Evolutionary conservation across 2,888 invertebrate species (phyloP), one percentile per base, ranked within the genome.

Genomic region (Xylocampa areola): DNA sequence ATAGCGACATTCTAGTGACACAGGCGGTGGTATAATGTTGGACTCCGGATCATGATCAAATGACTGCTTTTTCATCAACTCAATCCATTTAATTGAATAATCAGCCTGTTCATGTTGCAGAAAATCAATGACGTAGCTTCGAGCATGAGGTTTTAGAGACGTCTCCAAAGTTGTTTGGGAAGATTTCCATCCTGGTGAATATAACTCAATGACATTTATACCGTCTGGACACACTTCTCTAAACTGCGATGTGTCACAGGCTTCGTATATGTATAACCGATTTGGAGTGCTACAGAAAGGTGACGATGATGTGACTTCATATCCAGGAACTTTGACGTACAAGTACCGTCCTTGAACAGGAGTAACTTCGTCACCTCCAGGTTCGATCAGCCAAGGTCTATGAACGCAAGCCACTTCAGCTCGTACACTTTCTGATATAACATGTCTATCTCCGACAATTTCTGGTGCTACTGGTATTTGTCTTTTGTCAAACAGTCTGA

Each of bases 301-400:
- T 1, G 93, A 88, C 0, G 91, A 85, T 75, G 85, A 77, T 65
- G 84, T 90, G 79, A 96, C 88, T 84, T 95, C 94, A 75, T 94
- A 95, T 0, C 97, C 97, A 51, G 95, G 95, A 10, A 97, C 92
- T 85, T 96, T 96, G 6, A 97, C 88, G 77, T 96, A 97, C 32
- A 97, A 92, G 81, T 96, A 97, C 82, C 96, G 95, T 52, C 96
- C 95, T 77, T 91, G 93, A 2, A 91, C 83, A 1, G 91, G 90
- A 40, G 94, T 92, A 0, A 95, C 93, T 68, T 96, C 96, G 73
- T 96, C 96, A 62, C 96, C 96, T 54, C 96, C 96, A 0, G 97
- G 97, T 81, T 97, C 96, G 52, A 97, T 96, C 0, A 97, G 88
- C 97, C 97, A 97, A 0, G 97, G 97, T 79, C 96, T 95, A 77